Conservation (phyloP, 2,797 vertebrate genomes). For the Chrysolophus pictus region DNA sequence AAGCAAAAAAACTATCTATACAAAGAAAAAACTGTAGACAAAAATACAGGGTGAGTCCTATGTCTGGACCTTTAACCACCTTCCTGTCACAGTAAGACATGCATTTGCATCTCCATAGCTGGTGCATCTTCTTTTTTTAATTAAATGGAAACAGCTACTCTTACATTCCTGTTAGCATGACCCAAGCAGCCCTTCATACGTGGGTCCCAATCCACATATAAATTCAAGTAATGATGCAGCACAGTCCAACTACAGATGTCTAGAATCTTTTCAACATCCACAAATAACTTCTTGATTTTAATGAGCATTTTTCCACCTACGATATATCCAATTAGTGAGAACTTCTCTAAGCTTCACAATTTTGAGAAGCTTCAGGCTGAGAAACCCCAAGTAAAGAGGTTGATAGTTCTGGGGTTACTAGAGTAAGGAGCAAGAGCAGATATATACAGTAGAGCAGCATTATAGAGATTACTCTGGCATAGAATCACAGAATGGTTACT, state of each 20-base stretch:
- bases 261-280: not conserved
- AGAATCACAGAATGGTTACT: not conserved
- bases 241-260: not conserved
- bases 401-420: not conserved
- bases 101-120: not conserved
- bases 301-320: not conserved
- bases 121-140: not conserved
- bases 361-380: not conserved
- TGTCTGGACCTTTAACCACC: not conserved
- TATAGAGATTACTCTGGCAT: not conserved
- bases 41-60: not conserved
- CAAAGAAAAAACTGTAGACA: not conserved
- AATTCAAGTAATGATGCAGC: conserved; percentile 29
- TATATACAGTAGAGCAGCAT: not conserved
- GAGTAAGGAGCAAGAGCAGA: not conserved
- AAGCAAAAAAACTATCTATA: not conserved
- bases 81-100: not conserved
- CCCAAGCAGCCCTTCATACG: not conserved
- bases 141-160: not conserved
- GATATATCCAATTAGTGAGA: not conserved
- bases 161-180: not conserved
- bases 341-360: not conserved
- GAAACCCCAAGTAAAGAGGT: not conserved
- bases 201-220: not conserved
- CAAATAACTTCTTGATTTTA: not conserved